phyloP scores from a whole-genome alignment of 2,888 invertebrate species.

The Nephrotoma flavescens region DNA sequence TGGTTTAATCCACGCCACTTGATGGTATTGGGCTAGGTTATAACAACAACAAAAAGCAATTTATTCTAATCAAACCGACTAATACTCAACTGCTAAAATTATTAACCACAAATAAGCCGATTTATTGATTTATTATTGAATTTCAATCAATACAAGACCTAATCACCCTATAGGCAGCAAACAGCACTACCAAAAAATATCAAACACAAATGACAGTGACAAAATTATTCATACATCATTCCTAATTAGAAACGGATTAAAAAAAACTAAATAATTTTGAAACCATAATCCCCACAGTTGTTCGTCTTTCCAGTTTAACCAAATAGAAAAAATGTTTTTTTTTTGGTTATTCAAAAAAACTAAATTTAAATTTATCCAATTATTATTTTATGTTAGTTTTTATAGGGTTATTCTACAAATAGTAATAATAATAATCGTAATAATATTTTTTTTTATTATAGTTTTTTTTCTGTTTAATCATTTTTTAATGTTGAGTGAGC shows the following conservation, averaged over 20 bases:
- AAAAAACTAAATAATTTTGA: not conserved
- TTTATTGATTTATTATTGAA: not conserved
- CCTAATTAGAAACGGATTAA: not conserved
- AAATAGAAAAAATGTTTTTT: not conserved
- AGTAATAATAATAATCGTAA: not conserved
- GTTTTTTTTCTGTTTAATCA: not conserved
- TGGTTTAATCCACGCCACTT: not conserved
- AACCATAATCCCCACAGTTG: not conserved
- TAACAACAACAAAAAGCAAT: not conserved
- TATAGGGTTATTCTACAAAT: not conserved
- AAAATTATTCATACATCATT: not conserved
- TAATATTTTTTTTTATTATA: not conserved
- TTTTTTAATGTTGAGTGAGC: not conserved
- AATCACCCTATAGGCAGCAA: not conserved
- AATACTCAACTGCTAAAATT: not conserved
- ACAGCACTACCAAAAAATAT: not conserved
- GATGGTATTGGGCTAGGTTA: not conserved
- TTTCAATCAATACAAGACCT: not conserved
- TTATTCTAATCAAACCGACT: not conserved
- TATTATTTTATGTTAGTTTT: not conserved
- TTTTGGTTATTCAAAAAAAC: not conserved
- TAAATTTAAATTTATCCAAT: not conserved
- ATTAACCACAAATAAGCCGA: not conserved
- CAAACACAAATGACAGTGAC: not conserved
- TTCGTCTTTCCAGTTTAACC: not conserved